Evolutionary conservation across 2,113 vertebrate genomes (phyloP).

Genomic region (Cromileptes altivelis): DNA sequence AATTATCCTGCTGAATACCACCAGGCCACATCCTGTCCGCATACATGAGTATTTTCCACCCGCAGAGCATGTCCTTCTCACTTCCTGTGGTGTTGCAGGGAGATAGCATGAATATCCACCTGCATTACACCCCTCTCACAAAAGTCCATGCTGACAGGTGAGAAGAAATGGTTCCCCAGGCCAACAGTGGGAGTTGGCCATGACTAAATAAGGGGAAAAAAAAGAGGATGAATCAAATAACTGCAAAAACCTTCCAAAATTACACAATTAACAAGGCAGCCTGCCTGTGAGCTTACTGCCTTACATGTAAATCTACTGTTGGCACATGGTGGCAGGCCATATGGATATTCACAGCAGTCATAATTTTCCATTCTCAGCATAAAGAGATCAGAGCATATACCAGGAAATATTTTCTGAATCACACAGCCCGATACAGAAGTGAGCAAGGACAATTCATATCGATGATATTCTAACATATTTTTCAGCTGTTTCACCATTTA

Average conservation of each 20-base stretch:
- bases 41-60: slow-evolving; percentile 11
- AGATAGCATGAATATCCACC: slow-evolving; percentile 39
- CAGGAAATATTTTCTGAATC: not conserved
- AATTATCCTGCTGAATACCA: slow-evolving; percentile 1
- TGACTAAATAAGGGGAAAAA: not conserved
- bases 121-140: slow-evolving; percentile 33
- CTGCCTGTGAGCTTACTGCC: too few relatives aligned
- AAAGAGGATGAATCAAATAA: not conserved
- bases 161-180: slow-evolving; percentile 46
- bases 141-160: slow-evolving; percentile 58
- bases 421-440: too few relatives aligned
- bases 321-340: not conserved
- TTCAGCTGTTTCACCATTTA: not conserved
- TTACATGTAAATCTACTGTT: not conserved
- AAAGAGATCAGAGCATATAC: not conserved
- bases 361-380: not conserved
- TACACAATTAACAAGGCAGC: not conserved
- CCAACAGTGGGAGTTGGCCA: slow-evolving; percentile 10
- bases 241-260: not conserved
- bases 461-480: not conserved
- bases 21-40: not conserved
- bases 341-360: not conserved
- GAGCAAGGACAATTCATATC: not conserved
- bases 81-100: slow-evolving; percentile 10
- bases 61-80: slow-evolving; percentile 29